A percentile compares a stretch with the other conserved stretches of the same genome.
phyloP scores from a whole-genome alignment of 2,113 vertebrate species.

The Tragelaphus buxtoni region DNA sequence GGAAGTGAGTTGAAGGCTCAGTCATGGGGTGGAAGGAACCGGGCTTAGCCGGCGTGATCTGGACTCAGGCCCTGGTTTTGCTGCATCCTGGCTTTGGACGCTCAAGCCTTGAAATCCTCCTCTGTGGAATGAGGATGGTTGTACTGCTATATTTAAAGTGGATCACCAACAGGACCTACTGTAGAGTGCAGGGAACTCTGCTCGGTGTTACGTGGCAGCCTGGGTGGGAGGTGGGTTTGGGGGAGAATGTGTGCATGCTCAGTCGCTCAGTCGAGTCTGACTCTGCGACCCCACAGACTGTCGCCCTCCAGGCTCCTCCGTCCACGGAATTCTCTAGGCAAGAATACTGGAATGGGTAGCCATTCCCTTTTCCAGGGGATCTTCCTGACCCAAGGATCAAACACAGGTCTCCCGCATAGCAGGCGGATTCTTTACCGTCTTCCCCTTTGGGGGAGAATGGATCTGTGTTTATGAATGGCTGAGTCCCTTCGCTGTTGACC shows the following conservation, averaged over 20 bases:
- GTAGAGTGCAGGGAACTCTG: background rate
- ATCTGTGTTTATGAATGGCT: background rate
- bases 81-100: background rate
- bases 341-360: background rate
- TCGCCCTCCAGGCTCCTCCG: rapidly evolving
- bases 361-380: background rate
- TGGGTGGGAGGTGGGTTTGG: background rate
- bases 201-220: background rate
- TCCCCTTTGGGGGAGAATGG: background rate
- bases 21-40: rapidly evolving
- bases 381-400: background rate
- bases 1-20: background rate
- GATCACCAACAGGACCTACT: background rate
- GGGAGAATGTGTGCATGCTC: background rate
- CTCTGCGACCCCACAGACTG: background rate
- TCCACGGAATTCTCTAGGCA: background rate
- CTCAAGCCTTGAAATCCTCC: background rate
- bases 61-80: background rate
- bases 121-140: background rate
- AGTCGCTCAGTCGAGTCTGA: background rate
- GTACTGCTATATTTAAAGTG: background rate
- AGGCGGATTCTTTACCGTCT: rapidly evolving
- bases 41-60: rapidly evolving
- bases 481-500: background rate
- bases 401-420: background rate